A percentile compares a stretch with the other conserved stretches of the same genome.
Evolutionary conservation across 1,140 invertebrate genomes (phyloP).

Genomic region (Panagrolaimus sp.): DNA sequence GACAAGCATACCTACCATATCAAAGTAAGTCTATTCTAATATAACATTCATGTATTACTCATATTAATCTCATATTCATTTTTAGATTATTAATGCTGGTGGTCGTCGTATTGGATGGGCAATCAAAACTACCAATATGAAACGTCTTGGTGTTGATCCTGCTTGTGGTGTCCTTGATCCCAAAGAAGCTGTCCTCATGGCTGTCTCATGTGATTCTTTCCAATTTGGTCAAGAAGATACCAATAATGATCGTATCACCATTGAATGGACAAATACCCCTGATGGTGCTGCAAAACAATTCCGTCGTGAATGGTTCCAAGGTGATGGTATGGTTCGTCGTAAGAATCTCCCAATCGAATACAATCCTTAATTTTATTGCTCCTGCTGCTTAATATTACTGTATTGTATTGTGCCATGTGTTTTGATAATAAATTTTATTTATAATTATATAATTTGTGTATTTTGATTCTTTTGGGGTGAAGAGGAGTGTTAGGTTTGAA

Average conservation of each 20-base stretch:
- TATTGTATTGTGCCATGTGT: too few relatives aligned
- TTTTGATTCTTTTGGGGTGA: too few relatives aligned
- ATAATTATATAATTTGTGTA: too few relatives aligned
- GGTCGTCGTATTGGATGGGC: slow-evolving; percentile 42
- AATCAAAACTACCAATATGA: slow-evolving; percentile 45
- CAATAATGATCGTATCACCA: slow-evolving; percentile 47
- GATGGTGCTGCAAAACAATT: slow-evolving; percentile 40
- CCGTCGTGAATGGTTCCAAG: slow-evolving; percentile 47
- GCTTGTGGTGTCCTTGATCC: slow-evolving; percentile 42
- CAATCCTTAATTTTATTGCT: slow-evolving; percentile 41
- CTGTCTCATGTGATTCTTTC: slow-evolving; percentile 44
- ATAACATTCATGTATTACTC: not conserved
- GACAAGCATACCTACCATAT: too few relatives aligned
- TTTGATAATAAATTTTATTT: too few relatives aligned
- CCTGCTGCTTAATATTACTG: too few relatives aligned
- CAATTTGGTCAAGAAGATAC: slow-evolving; percentile 40
- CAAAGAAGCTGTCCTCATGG: slow-evolving; percentile 41
- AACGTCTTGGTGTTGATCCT: slow-evolving; percentile 39
- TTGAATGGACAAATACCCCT: slow-evolving; percentile 49
- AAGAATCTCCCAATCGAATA: slow-evolving; percentile 50
- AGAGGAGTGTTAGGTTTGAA: too few relatives aligned
- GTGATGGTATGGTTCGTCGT: slow-evolving; percentile 46
- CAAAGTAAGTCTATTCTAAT: too few relatives aligned
- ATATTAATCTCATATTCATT: not conserved
- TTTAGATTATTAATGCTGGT: slow-evolving; percentile 41